These are phyloP conservation scores for Anneissia japonica DNA, from an alignment of 35 echinoderm and acorn worm species.

Conservation along the genomic window DNA sequence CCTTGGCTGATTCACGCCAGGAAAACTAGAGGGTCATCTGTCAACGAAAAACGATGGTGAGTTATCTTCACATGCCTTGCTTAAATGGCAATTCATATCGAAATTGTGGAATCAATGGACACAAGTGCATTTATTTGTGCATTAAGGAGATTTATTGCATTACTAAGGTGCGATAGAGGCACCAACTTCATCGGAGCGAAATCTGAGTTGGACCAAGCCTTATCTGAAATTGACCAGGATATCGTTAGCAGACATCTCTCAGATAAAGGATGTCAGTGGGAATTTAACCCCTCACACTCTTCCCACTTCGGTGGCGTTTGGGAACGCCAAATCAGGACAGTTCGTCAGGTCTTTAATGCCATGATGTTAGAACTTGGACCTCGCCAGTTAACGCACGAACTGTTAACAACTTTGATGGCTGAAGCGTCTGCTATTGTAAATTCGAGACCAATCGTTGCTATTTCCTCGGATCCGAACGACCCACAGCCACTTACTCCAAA, in stretches of 20 bases:
- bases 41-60: too few relatives aligned
- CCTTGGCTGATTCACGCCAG: not conserved
- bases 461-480: constrained; percentile 33
- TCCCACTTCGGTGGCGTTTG: constrained; percentile 13
- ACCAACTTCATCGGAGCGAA: constrained; percentile 22
- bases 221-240: not conserved
- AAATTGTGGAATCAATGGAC: too few relatives aligned
- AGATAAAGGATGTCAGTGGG: not conserved
- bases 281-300: constrained; percentile 20
- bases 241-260: not conserved
- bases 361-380: not conserved
- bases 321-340: constrained; percentile 19
- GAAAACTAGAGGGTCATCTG: constrained; percentile 16
- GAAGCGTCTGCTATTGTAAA: constrained; percentile 49
- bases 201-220: not conserved
- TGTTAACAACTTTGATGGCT: constrained; percentile 45
- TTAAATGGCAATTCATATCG: too few relatives aligned
- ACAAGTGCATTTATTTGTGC: too few relatives aligned
- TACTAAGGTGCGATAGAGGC: constrained; percentile 9
- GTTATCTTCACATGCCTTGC: too few relatives aligned
- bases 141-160: too few relatives aligned
- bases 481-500: not conserved
- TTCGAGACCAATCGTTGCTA: constrained; percentile 20
- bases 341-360: not conserved
- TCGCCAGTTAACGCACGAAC: constrained; percentile 40